These are phyloP conservation scores for Drosophila ambigua DNA, from an alignment of 1,140 invertebrate genomes.

Conservation along the genomic window DNA sequence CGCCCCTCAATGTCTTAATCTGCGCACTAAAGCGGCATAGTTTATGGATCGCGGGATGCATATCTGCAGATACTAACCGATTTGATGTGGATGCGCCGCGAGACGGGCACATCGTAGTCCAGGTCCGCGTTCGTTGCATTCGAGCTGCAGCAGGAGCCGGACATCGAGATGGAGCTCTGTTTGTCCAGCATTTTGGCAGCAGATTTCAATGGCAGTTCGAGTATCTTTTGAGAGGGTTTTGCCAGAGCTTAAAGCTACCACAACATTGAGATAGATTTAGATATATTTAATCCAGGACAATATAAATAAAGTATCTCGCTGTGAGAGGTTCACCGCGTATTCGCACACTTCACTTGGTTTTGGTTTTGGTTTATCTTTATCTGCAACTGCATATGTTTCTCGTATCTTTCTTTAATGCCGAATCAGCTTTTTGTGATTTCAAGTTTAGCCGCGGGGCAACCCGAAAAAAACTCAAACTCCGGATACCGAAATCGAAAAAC, in stretches of 20 bases:
- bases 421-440: slow-evolving; percentile 77
- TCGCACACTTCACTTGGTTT: slow-evolving; percentile 35
- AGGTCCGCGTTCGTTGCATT: slow-evolving; percentile 67
- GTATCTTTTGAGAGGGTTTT: background rate
- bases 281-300: slow-evolving; percentile 84
- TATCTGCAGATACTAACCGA: slow-evolving; percentile 63
- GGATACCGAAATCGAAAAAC: slow-evolving; percentile 51
- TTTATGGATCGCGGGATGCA: slow-evolving; percentile 46
- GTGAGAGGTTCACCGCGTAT: slow-evolving; percentile 18
- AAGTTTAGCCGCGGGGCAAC: slow-evolving; percentile 70
- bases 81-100: slow-evolving; percentile 74
- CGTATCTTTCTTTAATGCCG: slow-evolving; percentile 53
- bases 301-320: slow-evolving; percentile 80
- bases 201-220: slow-evolving; percentile 2
- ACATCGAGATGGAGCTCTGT: slow-evolving; percentile 54
- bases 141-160: slow-evolving; percentile 70
- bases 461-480: slow-evolving; percentile 24
- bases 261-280: slow-evolving; percentile 59
- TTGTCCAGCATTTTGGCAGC: slow-evolving; percentile 68
- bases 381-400: slow-evolving; percentile 58
- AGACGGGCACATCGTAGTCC: slow-evolving; percentile 79
- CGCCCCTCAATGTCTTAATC: slow-evolving; percentile 59
- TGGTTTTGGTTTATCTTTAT: slow-evolving; percentile 34
- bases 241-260: background rate
- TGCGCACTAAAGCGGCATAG: slow-evolving; percentile 42